These are phyloP conservation scores for Rynchops niger DNA, from an alignment of 2,113 vertebrate species.

Conservation along the genomic window DNA sequence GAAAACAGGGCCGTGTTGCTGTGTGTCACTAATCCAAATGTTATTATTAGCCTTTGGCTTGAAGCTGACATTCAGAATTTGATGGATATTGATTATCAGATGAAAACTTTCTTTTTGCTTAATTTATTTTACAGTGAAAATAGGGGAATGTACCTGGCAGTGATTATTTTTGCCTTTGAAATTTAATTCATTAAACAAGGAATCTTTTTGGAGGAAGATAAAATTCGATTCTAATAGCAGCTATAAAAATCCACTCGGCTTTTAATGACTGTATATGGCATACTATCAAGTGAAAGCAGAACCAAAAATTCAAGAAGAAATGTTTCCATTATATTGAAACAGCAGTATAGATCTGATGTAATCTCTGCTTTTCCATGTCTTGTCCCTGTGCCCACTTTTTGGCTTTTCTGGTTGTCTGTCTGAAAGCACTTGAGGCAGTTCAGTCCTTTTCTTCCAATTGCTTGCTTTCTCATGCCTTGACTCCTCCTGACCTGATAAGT, in stretches of 20 bases:
- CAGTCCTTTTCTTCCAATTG: background rate
- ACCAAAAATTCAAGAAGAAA: background rate
- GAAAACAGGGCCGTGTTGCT: background rate
- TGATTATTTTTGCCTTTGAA: slow-evolving; percentile 32
- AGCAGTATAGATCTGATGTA: background rate
- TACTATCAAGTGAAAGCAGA: background rate
- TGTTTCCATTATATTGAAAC: background rate
- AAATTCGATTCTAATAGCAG: slow-evolving; percentile 24
- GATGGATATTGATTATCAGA: background rate
- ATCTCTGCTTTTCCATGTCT: background rate
- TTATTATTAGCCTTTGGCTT: slow-evolving; percentile 11
- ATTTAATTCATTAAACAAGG: background rate
- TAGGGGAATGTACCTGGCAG: background rate
- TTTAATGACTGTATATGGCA: slow-evolving; percentile 2
- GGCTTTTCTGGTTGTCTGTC: background rate
- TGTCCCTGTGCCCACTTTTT: background rate
- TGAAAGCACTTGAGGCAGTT: background rate
- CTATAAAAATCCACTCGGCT: slow-evolving; percentile 28
- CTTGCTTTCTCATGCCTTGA: background rate
- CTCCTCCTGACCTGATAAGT: background rate
- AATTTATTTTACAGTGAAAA: background rate
- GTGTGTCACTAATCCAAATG: background rate
- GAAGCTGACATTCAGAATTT: background rate
- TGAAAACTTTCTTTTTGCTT: background rate
- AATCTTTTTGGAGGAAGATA: background rate